phyloP scores from a whole-genome alignment of 1,140 invertebrate species.

The Tetragonula clypearis region DNA sequence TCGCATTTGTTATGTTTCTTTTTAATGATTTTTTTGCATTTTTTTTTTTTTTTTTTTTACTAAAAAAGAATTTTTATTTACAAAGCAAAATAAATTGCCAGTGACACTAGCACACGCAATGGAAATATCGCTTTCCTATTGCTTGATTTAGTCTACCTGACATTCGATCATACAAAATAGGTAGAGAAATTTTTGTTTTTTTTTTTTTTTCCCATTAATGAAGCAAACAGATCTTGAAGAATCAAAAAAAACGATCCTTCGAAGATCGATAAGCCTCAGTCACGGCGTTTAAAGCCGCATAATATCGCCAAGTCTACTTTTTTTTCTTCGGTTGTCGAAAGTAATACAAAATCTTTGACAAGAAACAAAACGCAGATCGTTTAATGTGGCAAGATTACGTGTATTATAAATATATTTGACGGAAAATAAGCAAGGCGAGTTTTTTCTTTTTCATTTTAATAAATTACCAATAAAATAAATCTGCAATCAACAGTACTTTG shows the following conservation, averaged over 20 bases:
- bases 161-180: constrained; percentile 45
- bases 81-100: constrained; percentile 51
- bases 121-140: constrained; percentile 58
- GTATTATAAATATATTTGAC: constrained; percentile 21
- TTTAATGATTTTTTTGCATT: constrained; percentile 18
- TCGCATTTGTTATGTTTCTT: constrained; percentile 8
- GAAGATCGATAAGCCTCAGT: constrained; percentile 36
- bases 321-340: constrained; percentile 4
- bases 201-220: constrained; percentile 11
- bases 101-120: constrained; percentile 45
- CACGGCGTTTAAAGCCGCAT: background rate
- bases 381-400: constrained; percentile 38
- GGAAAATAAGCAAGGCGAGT: constrained; percentile 45
- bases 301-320: constrained; percentile 32
- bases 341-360: constrained; percentile 26
- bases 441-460: background rate
- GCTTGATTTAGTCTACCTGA: constrained; percentile 36
- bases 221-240: constrained; percentile 43
- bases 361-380: constrained; percentile 35
- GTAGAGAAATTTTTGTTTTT: constrained; percentile 37
- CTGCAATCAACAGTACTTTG: background rate
- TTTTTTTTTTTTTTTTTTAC: constrained; percentile 38
- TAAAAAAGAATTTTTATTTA: constrained; percentile 59
- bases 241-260: constrained; percentile 35
- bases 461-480: constrained; percentile 7